Evolutionary conservation across 2,888 invertebrate species (phyloP), one percentile per base, ranked within the genome.

Genomic region (Neuroscelio doddi): DNA sequence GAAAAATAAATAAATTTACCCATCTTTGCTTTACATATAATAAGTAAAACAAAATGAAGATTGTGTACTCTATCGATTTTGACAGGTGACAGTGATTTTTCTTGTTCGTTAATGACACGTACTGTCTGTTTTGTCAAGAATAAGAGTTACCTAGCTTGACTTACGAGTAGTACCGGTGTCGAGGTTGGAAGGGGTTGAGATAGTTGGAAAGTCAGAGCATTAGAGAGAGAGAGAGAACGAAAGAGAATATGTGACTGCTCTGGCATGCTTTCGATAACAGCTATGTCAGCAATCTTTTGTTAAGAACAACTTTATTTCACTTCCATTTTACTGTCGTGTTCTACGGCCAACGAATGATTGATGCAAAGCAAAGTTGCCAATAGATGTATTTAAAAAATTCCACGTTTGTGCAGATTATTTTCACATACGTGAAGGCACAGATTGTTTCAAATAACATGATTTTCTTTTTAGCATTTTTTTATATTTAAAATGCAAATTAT

Each of bases 221-320:
- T n/a, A n/a, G n/a, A n/a, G n/a, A n/a, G 56, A 39, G n/a, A 9
- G 51, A 42, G 56, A 29, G 52, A 46, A 36, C 8, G 41, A 49
- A 50, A 55, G 64, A 58, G 52, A 68, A 47, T 38, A 32, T 51
- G 38, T 67, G 70, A 70, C 64, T 67, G 68, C 62, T 72, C 70
- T 67, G 59, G 52, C 68, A 59, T 73, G 70, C 68, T 66, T 71
- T 72, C 65, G 69, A 72, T 75, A 74, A 69, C 59, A 64, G 66
- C 69, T 55, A 56, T 71, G 75, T 76, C 74, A 75, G 75, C 72
- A 71, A 49, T 62, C 72, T 55, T 76, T 77, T 75, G 74, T 76
- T 70, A 70, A 71, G 75, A 73, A 71, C 69, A 75, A 73, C 76
- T 75, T 74, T 64, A 64, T 74, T 64, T 63, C 64, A 52, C 67